Conservation (phyloP, 2,888 invertebrate genomes). For the Camponotus fellah region DNA sequence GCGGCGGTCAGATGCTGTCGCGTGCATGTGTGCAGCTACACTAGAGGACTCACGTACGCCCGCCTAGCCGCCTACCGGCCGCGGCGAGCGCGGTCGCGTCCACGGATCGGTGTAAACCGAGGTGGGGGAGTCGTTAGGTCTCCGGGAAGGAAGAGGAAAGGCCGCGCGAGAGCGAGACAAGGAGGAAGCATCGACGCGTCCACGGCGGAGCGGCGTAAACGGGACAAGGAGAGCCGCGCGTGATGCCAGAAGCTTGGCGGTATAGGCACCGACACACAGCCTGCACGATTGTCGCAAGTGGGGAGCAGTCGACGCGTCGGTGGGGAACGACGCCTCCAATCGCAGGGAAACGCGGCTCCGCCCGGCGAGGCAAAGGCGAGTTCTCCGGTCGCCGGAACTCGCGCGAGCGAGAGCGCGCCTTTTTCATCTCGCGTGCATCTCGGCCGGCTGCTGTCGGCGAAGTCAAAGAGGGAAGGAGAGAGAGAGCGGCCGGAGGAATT, state of each 20-base stretch:
- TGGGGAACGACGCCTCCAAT: constrained; percentile 84
- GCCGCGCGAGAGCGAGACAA: constrained; percentile 49
- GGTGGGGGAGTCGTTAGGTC: constrained; percentile 81
- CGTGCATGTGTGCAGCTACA: constrained; percentile 86
- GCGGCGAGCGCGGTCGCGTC: constrained; percentile 78
- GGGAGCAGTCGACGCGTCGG: constrained; percentile 80
- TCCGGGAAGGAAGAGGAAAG: constrained; percentile 41
- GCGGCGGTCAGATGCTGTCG: constrained; percentile 83
- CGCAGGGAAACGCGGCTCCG: constrained; percentile 80
- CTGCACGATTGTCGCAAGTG: constrained; percentile 85
- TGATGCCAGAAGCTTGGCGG: constrained; percentile 58
- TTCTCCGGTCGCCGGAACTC: constrained; percentile 59
- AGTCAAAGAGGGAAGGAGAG: constrained; percentile 14
- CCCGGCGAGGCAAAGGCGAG: constrained; percentile 72
- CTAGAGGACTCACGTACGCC: constrained; percentile 81
- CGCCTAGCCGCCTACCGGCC: constrained; percentile 79
- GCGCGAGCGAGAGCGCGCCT: constrained; percentile 69
- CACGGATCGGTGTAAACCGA: constrained; percentile 72
- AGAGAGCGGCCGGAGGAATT: constrained; percentile 61
- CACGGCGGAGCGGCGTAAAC: constrained; percentile 1
- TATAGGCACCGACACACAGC: constrained; percentile 60
- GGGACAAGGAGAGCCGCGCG: constrained; percentile 62
- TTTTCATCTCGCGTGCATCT: constrained; percentile 72
- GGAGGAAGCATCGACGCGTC: background rate
- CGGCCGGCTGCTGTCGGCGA: constrained; percentile 55